Conservation (phyloP, 2,113 vertebrate species). For the Megaptera novaeangliae region DNA sequence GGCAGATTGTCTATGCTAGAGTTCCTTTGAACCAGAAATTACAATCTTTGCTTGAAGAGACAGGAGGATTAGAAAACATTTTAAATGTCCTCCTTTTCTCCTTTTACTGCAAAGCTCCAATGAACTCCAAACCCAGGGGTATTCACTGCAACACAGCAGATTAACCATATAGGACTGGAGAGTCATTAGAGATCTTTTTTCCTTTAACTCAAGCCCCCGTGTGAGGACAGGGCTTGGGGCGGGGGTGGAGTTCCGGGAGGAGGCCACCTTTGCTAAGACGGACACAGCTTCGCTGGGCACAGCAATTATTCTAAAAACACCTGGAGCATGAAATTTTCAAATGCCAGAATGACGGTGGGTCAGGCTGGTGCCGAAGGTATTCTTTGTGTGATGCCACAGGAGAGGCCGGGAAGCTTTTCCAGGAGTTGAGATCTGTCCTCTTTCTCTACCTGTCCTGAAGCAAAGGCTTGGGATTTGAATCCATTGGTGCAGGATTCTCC, state of each 20-base stretch:
- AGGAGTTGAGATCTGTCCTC: not conserved
- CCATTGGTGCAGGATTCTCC: not conserved
- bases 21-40: conserved; percentile 12
- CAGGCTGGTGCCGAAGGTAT: not conserved
- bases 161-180: conserved; percentile 24
- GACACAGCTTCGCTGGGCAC: not conserved
- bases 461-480: not conserved
- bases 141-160: conserved; percentile 34
- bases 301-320: conserved; percentile 38
- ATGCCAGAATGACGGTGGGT: not conserved
- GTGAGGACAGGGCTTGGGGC: not conserved
- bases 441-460: not conserved
- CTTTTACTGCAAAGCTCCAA: not conserved
- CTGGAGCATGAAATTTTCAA: conserved; percentile 42
- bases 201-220: not conserved
- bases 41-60: conserved; percentile 12
- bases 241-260: not conserved
- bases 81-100: conserved; percentile 17
- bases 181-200: not conserved
- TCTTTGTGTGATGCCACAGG: not conserved
- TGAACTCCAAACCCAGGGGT: conserved; percentile 18
- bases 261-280: not conserved
- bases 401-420: not conserved
- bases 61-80: conserved; percentile 10
- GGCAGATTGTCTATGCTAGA: not conserved